These are phyloP conservation scores for Theristicus caerulescens DNA, from an alignment of 2,113 vertebrate genomes.

Conservation along the genomic window DNA sequence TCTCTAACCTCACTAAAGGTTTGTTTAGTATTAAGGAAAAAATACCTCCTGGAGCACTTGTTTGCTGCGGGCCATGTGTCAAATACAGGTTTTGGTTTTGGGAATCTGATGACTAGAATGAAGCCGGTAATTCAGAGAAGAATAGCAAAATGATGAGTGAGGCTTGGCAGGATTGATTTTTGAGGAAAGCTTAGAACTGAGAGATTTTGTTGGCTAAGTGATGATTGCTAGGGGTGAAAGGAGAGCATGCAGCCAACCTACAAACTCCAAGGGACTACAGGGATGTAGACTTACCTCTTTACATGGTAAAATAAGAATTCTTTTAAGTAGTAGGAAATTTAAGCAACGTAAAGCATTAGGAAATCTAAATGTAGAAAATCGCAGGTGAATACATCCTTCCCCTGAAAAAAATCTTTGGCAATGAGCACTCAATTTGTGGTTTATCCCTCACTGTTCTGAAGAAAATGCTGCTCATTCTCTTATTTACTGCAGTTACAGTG, in stretches of 20 bases:
- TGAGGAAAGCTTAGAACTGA: background rate
- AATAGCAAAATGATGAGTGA: background rate
- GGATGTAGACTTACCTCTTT: background rate
- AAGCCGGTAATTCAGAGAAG: background rate
- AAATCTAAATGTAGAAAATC: background rate
- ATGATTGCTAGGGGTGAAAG: background rate
- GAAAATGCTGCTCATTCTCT: background rate
- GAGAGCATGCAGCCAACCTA: background rate
- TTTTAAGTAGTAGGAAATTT: background rate
- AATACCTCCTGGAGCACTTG: fast-evolving
- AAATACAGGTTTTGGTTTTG: background rate
- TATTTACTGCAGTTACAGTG: background rate
- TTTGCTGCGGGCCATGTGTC: background rate
- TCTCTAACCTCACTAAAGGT: background rate
- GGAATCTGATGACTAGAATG: background rate
- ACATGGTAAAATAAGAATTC: background rate
- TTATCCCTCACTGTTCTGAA: background rate
- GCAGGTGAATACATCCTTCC: background rate
- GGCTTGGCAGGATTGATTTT: background rate
- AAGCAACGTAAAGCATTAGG: background rate
- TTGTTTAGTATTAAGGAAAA: background rate
- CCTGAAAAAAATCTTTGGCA: background rate
- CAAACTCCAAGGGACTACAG: background rate
- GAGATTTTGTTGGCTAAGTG: background rate
- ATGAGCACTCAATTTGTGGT: background rate